Percentiles rank a stretch among this genome's conserved stretches.
phyloP scores from a whole-genome alignment of 2,797 vertebrate genomes.

The Esox lucius region DNA sequence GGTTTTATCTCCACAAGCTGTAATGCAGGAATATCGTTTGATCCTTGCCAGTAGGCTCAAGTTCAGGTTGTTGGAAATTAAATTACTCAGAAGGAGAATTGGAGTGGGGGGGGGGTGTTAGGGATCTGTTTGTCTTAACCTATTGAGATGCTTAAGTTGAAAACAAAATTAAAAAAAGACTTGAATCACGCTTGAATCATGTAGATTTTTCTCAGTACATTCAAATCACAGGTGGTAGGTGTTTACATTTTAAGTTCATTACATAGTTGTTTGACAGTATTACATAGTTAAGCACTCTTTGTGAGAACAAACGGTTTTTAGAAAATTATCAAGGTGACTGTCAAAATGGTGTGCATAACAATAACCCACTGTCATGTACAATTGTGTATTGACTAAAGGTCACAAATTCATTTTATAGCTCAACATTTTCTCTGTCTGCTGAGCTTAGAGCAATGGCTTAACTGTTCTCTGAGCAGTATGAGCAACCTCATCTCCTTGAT shows the following conservation, averaged over 20 bases:
- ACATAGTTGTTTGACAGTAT: neutral
- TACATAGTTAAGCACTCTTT: too few species aligned
- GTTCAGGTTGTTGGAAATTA: neutral
- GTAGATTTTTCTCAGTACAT: neutral
- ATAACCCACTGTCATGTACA: neutral
- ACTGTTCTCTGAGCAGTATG: slow-evolving; percentile 52
- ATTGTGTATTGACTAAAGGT: neutral
- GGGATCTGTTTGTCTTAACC: neutral
- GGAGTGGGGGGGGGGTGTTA: neutral
- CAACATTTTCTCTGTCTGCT: slow-evolving; percentile 31
- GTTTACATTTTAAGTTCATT: neutral
- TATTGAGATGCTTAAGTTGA: neutral
- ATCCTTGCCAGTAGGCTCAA: neutral
- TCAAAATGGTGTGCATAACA: neutral
- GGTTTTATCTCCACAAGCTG: neutral
- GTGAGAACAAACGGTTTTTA: too few species aligned
- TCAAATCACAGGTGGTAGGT: neutral
- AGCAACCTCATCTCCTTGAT: slow-evolving; percentile 35
- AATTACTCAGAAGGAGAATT: neutral
- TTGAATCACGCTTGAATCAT: neutral
- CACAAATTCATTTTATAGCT: neutral
- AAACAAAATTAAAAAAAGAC: too few species aligned
- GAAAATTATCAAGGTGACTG: neutral
- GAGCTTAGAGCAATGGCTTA: slow-evolving; percentile 43
- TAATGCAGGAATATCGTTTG: neutral